phyloP scores from a whole-genome alignment of 2,888 invertebrate genomes.

The Carpatolechia fugitivella region DNA sequence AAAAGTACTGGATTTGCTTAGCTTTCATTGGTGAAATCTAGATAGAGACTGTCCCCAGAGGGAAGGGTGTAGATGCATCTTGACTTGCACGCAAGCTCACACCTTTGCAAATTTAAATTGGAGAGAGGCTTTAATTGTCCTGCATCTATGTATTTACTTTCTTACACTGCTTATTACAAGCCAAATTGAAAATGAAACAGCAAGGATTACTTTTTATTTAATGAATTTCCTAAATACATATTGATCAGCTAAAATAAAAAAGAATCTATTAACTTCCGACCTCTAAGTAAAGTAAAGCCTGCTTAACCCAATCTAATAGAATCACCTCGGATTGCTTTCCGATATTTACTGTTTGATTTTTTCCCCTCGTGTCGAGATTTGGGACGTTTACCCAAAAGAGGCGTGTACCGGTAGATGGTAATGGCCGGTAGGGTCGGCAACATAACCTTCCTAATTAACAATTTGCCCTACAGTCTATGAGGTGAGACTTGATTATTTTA shows the following conservation, averaged over 20 bases:
- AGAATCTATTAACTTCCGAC: conserved; percentile 45
- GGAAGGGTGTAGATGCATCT: conserved; percentile 46
- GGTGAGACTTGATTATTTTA: conserved; percentile 40
- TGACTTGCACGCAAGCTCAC: conserved; percentile 50
- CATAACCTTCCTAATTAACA: conserved; percentile 72
- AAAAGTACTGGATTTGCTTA: conserved; percentile 42
- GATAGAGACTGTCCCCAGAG: conserved; percentile 45
- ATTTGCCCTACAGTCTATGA: conserved; percentile 40
- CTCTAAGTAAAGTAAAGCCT: conserved; percentile 44
- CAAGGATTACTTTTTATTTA: no score
- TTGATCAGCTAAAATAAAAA: conserved; percentile 26
- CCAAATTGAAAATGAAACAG: no score
- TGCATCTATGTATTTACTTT: not conserved
- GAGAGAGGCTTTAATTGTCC: conserved; percentile 9
- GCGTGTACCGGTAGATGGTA: conserved; percentile 63
- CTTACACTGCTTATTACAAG: not conserved
- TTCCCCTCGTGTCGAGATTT: conserved; percentile 70
- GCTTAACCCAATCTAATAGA: conserved; percentile 74
- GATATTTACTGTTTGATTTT: conserved; percentile 75
- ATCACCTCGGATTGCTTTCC: conserved; percentile 75
- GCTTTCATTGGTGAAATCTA: conserved; percentile 53
- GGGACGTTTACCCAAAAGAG: conserved; percentile 66
- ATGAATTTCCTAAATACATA: not conserved
- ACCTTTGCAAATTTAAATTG: conserved; percentile 11
- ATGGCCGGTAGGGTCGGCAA: conserved; percentile 60